Evolutionary conservation across 2,888 invertebrate species (phyloP).

Genomic region (Drosophila anceps): DNA sequence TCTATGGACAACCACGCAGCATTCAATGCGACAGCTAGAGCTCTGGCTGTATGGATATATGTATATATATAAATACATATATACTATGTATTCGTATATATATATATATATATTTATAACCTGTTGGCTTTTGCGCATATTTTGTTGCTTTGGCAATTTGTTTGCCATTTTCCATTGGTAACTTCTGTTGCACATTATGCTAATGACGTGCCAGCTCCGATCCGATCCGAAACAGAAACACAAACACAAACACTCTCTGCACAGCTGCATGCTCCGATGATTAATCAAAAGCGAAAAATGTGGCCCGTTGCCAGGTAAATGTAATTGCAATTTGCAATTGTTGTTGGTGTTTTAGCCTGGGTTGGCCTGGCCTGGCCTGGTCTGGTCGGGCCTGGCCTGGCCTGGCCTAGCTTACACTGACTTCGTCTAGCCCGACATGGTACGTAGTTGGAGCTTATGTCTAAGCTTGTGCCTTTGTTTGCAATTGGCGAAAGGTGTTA

Average conservation of each 20-base stretch:
- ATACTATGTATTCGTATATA: not conserved
- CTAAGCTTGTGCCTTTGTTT: conserved; percentile 59
- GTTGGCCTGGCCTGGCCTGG: conserved; percentile 25
- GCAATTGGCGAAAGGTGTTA: conserved; percentile 71
- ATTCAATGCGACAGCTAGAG: conserved; percentile 32
- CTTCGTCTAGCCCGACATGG: conserved; percentile 34
- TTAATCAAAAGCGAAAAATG: conserved; percentile 71
- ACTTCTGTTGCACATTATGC: conserved; percentile 81
- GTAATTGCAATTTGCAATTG: conserved; percentile 72
- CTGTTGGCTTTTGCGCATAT: conserved; percentile 57
- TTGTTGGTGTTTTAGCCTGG: conserved; percentile 38
- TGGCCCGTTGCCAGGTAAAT: conserved; percentile 70
- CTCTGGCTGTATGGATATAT: conserved; percentile 12
- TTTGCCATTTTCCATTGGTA: conserved; percentile 74
- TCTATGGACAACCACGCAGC: conserved; percentile 64
- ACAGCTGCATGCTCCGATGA: conserved; percentile 71
- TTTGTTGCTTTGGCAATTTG: conserved; percentile 69
- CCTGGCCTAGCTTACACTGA: conserved; percentile 21
- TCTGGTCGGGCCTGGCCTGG: conserved; percentile 17
- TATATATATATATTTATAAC: conserved; percentile 30
- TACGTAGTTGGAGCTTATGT: conserved; percentile 26
- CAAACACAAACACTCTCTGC: conserved; percentile 33
- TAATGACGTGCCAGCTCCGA: conserved; percentile 73
- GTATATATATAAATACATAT: not conserved
- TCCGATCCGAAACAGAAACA: conserved; percentile 38